phyloP scores from a whole-genome alignment of 2,113 vertebrate species.

The Symphodus melops region DNA sequence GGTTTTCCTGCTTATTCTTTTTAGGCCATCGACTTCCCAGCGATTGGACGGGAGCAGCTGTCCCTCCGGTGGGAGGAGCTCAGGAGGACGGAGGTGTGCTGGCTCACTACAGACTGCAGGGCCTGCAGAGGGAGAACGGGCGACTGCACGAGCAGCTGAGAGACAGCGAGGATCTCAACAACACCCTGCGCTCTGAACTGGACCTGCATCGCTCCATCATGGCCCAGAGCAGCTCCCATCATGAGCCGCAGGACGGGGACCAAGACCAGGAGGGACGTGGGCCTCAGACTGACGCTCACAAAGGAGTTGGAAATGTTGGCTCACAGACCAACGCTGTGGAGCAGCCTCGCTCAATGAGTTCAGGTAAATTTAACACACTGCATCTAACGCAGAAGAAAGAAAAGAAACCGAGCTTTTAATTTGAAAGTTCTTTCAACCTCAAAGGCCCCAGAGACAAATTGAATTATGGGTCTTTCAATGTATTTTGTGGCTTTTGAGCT shows the following conservation, averaged over 20 bases:
- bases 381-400: too few species aligned
- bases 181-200: conserved; percentile 79
- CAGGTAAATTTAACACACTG: conserved; percentile 63
- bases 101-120: conserved; percentile 47
- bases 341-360: conserved; percentile 45
- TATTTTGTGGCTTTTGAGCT: background rate
- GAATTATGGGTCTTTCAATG: background rate
- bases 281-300: background rate
- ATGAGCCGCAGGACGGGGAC: conserved; percentile 17
- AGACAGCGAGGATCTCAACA: conserved; percentile 80
- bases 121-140: conserved; percentile 78
- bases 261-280: background rate
- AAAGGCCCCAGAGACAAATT: background rate
- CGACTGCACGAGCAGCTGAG: conserved; percentile 80
- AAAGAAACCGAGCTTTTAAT: too few species aligned
- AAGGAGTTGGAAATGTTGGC: conserved; percentile 15
- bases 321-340: conserved; percentile 7
- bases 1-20: conserved; percentile 4
- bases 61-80: conserved; percentile 49
- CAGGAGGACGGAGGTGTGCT: conserved; percentile 31
- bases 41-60: conserved; percentile 38
- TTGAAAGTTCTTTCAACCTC: too few species aligned
- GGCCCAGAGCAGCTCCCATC: conserved; percentile 58
- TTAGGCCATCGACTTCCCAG: conserved; percentile 56
- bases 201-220: conserved; percentile 82